Percentiles rank a stretch among this genome's conserved stretches.
These are phyloP conservation scores for Rhysida immarginata DNA, from an alignment of 1,140 invertebrate species.

Conservation along the genomic window DNA sequence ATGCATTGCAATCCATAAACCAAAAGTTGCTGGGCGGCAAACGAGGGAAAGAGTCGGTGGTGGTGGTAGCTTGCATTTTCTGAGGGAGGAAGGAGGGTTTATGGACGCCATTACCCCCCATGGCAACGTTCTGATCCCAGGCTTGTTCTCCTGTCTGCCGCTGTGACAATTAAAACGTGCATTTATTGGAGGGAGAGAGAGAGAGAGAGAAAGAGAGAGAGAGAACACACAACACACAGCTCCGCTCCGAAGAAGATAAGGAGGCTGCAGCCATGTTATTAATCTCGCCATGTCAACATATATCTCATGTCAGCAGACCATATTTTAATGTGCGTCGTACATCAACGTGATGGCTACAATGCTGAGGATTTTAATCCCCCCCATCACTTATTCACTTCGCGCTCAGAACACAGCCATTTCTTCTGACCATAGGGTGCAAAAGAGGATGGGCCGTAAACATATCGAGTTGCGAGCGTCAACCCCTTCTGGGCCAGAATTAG, in stretches of 20 bases:
- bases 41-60: neutral
- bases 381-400: constrained; percentile 1
- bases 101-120: neutral
- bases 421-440: neutral
- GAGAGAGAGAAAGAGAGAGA: neutral
- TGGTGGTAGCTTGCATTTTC: neutral
- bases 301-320: constrained; percentile 5
- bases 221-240: neutral
- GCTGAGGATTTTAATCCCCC: neutral
- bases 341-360: constrained; percentile 7
- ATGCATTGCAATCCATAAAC: constrained; percentile 1
- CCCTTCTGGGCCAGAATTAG: too few species aligned
- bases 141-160: neutral
- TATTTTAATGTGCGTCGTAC: constrained; percentile 7
- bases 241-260: neutral
- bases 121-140: too few species aligned
- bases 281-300: constrained; percentile 4
- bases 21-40: neutral
- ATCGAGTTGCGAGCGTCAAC: too few species aligned
- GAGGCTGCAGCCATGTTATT: neutral
- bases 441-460: neutral
- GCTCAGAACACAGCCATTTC: neutral
- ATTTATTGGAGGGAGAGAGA: neutral
- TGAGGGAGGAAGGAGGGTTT: neutral
- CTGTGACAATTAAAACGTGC: neutral